Evolutionary conservation across 2,797 vertebrate genomes (phyloP).

Genomic region (Cirrhinus mrigala): DNA sequence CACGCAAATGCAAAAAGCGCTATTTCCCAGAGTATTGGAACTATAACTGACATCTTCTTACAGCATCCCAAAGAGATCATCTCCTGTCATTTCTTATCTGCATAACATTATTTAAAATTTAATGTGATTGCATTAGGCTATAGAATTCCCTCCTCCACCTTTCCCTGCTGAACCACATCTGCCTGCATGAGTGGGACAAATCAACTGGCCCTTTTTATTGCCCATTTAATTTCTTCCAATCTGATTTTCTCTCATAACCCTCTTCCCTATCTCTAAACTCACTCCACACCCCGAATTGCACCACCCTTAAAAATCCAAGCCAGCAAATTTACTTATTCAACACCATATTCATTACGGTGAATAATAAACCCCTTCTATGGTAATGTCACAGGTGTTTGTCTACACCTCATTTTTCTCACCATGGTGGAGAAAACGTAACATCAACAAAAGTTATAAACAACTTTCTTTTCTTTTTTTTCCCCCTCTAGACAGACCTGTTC

Average conservation of each 20-base stretch:
- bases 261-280: conserved; percentile 12
- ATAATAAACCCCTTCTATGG: conserved; percentile 3
- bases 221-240: conserved; percentile 3
- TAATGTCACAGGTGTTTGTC: background rate
- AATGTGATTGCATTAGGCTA: conserved; percentile 82
- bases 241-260: background rate
- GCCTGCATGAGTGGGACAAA: conserved; percentile 12
- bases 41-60: conserved; percentile 79
- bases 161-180: conserved; percentile 4
- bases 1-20: conserved; percentile 72
- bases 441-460: conserved; percentile 14
- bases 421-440: conserved; percentile 7
- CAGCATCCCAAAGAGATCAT: conserved; percentile 82
- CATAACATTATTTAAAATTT: conserved; percentile 83
- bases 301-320: conserved; percentile 3
- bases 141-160: conserved; percentile 69
- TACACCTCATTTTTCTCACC: background rate
- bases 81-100: conserved; percentile 83
- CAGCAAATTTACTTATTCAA: conserved; percentile 8
- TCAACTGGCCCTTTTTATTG: conserved; percentile 27
- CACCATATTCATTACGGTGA: conserved; percentile 5
- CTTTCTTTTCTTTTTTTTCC: no score
- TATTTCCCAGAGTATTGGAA: conserved; percentile 79
- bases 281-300: background rate
- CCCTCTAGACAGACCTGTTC: background rate